These are phyloP conservation scores for Drosophila prosaltans DNA, from an alignment of 1,140 invertebrate genomes.

Conservation along the genomic window DNA sequence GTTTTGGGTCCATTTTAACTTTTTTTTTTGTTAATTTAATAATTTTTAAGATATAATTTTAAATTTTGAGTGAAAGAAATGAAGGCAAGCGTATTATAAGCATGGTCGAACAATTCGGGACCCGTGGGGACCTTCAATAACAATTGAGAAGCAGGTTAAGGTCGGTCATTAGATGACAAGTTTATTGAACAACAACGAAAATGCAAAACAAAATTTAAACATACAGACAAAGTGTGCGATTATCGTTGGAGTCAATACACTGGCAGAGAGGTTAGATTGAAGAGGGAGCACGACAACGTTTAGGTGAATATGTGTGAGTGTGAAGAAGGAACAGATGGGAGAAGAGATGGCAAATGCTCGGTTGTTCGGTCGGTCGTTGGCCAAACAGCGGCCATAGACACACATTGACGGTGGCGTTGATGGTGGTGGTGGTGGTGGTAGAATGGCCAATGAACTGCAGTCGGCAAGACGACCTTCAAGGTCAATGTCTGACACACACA, in stretches of 20 bases:
- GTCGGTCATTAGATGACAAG: constrained; percentile 6
- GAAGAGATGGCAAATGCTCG: constrained; percentile 12
- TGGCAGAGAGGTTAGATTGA: constrained; percentile 29
- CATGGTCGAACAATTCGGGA: background rate
- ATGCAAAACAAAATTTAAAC: constrained; percentile 7
- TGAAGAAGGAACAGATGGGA: background rate
- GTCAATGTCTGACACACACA: constrained; percentile 38
- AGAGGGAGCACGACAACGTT: background rate
- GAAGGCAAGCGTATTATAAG: background rate
- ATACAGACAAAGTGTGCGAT: constrained; percentile 20
- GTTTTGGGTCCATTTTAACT: too few species aligned
- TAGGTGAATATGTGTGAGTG: background rate
- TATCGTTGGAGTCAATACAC: constrained; percentile 51
- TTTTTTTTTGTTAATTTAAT: too few species aligned
- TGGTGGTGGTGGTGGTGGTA: background rate
- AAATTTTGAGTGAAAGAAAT: too few species aligned
- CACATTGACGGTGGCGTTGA: constrained; percentile 23
- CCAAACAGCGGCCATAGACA: constrained; percentile 45
- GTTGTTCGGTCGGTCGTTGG: constrained; percentile 26
- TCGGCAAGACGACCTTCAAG: constrained; percentile 39
- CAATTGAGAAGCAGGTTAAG: constrained; percentile 11
- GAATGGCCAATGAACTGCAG: constrained; percentile 34
- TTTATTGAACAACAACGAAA: constrained; percentile 20
- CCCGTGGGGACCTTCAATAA: background rate
- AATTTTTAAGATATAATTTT: too few species aligned